phyloP scores from a whole-genome alignment of 2,797 vertebrate species.

The Syncerus caffer region DNA sequence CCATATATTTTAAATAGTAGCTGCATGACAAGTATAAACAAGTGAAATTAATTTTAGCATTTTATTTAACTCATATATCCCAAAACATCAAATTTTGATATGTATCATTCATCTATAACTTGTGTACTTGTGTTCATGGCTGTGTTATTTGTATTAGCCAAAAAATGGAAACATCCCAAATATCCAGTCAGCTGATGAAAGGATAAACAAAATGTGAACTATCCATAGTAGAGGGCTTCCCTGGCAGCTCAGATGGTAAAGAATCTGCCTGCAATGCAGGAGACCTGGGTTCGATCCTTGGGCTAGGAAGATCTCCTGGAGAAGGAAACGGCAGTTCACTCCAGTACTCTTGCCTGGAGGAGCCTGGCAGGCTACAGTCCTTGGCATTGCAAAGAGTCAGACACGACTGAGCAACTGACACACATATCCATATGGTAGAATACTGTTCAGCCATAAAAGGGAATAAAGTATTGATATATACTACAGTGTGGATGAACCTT shows the following conservation, averaged over 20 bases:
- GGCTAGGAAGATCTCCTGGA: neutral
- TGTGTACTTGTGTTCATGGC: neutral
- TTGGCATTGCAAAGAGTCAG: neutral
- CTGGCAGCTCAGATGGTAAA: neutral
- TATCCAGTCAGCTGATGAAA: neutral
- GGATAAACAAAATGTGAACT: neutral
- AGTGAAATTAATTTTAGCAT: neutral
- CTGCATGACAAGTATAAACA: neutral
- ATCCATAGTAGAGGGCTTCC: neutral
- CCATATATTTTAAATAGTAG: neutral
- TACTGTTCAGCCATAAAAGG: neutral
- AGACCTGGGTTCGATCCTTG: neutral
- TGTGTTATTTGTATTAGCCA: neutral
- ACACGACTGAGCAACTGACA: neutral
- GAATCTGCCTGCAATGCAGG: neutral
- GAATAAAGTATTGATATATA: neutral
- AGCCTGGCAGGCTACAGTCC: neutral
- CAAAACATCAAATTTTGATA: neutral
- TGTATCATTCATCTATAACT: neutral
- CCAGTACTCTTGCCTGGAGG: neutral
- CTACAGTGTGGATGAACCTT: neutral
- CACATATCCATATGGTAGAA: neutral
- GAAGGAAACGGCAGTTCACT: neutral
- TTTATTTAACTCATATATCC: neutral
- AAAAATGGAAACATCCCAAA: neutral